Conservation (phyloP, 1,140 invertebrate species). For the Heliothis subflexa region DNA sequence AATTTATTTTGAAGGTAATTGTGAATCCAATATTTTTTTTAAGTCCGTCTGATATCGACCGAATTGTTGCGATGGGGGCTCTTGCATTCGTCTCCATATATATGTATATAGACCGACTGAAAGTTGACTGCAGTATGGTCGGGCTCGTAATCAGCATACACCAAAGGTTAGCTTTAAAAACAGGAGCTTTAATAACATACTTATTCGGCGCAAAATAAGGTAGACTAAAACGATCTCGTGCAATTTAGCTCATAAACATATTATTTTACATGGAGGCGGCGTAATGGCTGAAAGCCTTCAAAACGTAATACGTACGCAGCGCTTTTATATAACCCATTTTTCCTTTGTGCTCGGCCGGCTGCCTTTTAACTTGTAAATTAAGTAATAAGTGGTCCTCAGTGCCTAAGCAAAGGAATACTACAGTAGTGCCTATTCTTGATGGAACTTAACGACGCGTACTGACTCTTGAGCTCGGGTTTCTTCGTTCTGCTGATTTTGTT, state of each 20-base stretch:
- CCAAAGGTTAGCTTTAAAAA: slow-evolving; percentile 21
- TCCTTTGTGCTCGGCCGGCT: slow-evolving; percentile 47
- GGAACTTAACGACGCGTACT: not conserved
- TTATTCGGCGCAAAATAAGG: slow-evolving; percentile 35
- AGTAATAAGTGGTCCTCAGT: slow-evolving; percentile 53
- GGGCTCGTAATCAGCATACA: no score
- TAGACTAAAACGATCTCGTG: slow-evolving; percentile 20
- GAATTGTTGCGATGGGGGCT: no score
- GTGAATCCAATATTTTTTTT: no score
- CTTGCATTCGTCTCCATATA: no score
- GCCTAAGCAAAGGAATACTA: slow-evolving; percentile 51
- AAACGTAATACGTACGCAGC: slow-evolving; percentile 30
- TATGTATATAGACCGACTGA: no score
- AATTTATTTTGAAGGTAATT: no score
- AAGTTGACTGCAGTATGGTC: no score
- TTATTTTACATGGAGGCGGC: slow-evolving; percentile 38
- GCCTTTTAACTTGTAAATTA: slow-evolving; percentile 55
- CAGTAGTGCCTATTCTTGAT: slow-evolving; percentile 9
- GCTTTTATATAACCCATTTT: slow-evolving; percentile 55
- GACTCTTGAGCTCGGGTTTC: not conserved
- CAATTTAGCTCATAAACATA: slow-evolving; percentile 28
- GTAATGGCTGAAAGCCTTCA: slow-evolving; percentile 37
- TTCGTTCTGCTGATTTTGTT: not conserved
- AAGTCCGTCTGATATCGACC: no score
- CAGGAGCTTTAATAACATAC: slow-evolving; percentile 10